Base-by-base conservation (phyloP, 2,113 vertebrate genomes). In the Puffinus mauretanicus region DNA sequence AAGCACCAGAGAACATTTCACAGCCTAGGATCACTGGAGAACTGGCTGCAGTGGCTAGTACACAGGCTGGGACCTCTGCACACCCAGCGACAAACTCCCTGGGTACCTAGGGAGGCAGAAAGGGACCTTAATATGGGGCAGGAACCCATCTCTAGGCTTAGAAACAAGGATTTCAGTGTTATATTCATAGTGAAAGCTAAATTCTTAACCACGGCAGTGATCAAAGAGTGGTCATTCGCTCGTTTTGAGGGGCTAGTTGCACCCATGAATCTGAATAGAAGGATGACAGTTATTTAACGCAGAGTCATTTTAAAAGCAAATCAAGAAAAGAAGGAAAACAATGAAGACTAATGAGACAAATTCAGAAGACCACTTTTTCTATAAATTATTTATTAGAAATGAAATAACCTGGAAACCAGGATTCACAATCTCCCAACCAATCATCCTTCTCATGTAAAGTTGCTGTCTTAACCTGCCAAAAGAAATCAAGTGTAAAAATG, bases 401-500 rank as follows among this genome's bases (percentile, higher is more conserved):
- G 78, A 96, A 96, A 97, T 96, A 96, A 96, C 57, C 79, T 86
- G 95, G 91, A 91, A 96, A 88, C 91, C 81, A 93, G 84, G 95
- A 96, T 88, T 95, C 69, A 78, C 78, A 96, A 40, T 94, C 90
- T 96, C 75, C 88, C 47, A 96, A 46, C 95, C 95, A 96, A 93
- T 86, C 92, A 95, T 91, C 82, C 72, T 93, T 94, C 97, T 94
- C 94, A 95, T 96, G 58, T 88, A 87, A 91, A 96, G 86, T 70
- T 94, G 84, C 90, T 97, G 94, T 88, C 92, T 89, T 94, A 95
- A 95, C 96, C 91, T 96, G 94, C 86, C 94, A 96, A 47, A 88
- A 88, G 94, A 95, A 95, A 97, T 97, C 79, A 97, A 96, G 71
- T 93, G 95, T 78, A 96, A 91, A 97, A 96, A 90, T 90, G 55